Conservation (phyloP, 1,140 invertebrate species). For the Neuroterus valhalla region DNA sequence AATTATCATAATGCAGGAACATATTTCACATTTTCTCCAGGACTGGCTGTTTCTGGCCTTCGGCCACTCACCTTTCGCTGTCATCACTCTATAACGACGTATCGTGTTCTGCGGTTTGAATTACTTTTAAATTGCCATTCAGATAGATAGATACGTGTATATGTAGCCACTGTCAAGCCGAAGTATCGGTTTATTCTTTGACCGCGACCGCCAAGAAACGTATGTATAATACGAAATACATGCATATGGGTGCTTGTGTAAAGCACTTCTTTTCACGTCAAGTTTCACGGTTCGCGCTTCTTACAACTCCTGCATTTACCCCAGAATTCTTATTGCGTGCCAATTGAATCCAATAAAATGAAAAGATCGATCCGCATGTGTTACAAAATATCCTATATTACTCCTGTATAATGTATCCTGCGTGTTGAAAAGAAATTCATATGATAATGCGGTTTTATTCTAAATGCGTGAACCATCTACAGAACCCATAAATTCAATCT, state of each 20-base stretch:
- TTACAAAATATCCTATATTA: not conserved
- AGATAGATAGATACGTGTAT: not conserved
- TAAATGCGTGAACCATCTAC: not conserved
- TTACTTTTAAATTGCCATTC: constrained; percentile 27
- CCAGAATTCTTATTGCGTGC: not conserved
- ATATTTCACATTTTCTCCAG: constrained; percentile 11
- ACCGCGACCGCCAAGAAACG: constrained; percentile 12
- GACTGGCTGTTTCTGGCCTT: not conserved
- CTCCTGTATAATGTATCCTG: not conserved
- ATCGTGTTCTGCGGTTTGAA: constrained; percentile 27
- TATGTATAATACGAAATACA: not conserved
- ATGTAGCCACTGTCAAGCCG: not conserved
- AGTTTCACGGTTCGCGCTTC: not conserved
- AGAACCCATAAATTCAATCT: constrained; percentile 1
- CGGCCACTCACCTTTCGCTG: constrained; percentile 15
- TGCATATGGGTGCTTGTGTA: not conserved
- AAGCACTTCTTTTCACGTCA: constrained; percentile 15
- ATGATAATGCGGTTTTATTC: not conserved
- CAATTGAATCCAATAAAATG: not conserved
- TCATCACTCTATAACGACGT: constrained; percentile 9
- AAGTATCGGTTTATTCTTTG: constrained; percentile 24
- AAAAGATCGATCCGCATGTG: not conserved
- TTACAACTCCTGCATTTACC: not conserved
- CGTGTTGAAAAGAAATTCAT: no score
- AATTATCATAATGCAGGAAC: constrained; percentile 4